Base-by-base conservation (phyloP, 1,140 invertebrate genomes). In the Medauroidea extradentata region DNA sequence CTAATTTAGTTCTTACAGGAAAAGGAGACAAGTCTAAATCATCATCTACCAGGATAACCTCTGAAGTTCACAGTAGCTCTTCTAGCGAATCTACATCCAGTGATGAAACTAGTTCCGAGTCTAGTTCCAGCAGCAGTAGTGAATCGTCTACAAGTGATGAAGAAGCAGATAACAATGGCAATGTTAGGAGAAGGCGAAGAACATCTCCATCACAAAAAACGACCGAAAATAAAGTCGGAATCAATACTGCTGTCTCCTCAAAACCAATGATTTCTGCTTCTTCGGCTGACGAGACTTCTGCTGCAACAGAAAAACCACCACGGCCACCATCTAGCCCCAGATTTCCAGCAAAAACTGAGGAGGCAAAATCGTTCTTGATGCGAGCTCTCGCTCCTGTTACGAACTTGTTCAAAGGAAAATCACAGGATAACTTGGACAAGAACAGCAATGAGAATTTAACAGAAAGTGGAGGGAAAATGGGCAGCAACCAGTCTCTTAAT, bases 301-400 rank as follows among this genome's bases (percentile, higher is more conserved):
- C 79, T 48, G 74, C 75, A 24, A 73, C 75, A 24, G 83, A 85
- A 56, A 79, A 79, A 69, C 80, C 81, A 7, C 75, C 76, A 1
- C 79, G 78, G 66, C 78, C 79, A 27, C 70, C 73, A 4, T 78
- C 80, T 0, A 78, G 74, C 65, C 69, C 75, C 3, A 73, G 73
- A 65, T 68, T 70, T 3, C 75, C 71, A 51, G 71, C 68, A 2
- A 82, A 81, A 62, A 77, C 78, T 2, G 83, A 86, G 68, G 84
- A 88, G 64, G 83, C 84, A 0, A 88, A 88, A 69, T 84, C 84
- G 3, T 86, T 87, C 66, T 71, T 90, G 42, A 84, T 87, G 70
- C 74, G 85, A 69, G 85, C 84, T 14, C 67, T 87, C 54, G 83
- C 82, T 29, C 85, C 86, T 0, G 84, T 87, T 2, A 83, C 85